These are phyloP conservation scores for Neogale vison DNA, from an alignment of 2,113 vertebrate species.

Conservation along the genomic window DNA sequence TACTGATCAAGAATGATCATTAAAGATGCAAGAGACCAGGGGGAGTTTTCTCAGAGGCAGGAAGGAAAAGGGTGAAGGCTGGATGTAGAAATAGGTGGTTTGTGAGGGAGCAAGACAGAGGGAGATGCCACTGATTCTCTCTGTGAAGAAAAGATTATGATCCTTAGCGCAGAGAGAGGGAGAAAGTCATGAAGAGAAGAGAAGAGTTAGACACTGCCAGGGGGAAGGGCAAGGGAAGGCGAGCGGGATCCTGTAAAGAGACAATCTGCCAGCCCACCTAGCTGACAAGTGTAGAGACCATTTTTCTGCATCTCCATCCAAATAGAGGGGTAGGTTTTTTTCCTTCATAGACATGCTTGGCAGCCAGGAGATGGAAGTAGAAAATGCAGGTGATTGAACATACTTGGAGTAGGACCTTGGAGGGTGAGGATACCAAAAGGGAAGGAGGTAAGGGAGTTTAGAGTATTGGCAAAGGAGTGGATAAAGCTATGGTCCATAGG, in stretches of 20 bases:
- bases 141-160: neutral
- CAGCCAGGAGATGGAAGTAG: neutral
- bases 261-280: neutral
- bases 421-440: neutral
- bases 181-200: neutral
- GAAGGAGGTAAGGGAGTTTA: neutral
- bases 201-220: neutral
- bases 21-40: too few relatives aligned
- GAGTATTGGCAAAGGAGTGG: neutral
- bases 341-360: neutral
- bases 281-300: neutral
- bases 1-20: accelerated
- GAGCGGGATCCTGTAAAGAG: neutral
- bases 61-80: neutral
- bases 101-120: neutral
- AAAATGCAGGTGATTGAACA: neutral
- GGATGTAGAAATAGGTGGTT: neutral
- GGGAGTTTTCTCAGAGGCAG: neutral
- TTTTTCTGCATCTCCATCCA: neutral
- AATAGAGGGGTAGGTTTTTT: neutral
- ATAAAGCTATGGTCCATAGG: neutral
- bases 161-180: neutral
- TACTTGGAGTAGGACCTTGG: neutral
- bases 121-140: neutral
- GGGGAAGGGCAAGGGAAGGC: neutral